Evolutionary conservation across 2,888 invertebrate genomes (phyloP).

Genomic region (Plusia festucae): DNA sequence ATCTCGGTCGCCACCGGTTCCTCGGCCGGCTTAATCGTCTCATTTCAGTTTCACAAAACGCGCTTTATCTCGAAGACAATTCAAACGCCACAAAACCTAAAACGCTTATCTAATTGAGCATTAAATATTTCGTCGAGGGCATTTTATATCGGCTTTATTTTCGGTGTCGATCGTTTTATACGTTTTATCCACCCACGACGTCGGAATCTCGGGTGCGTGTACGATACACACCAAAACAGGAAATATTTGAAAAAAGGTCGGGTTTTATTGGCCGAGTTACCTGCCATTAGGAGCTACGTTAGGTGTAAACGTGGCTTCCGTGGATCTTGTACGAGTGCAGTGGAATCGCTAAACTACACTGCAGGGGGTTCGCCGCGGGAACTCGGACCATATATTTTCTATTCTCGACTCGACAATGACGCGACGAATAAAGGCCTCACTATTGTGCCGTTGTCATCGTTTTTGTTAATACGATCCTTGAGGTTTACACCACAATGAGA

Average conservation of each 20-base stretch:
- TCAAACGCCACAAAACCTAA: slow-evolving; percentile 86
- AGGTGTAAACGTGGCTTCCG: slow-evolving; percentile 88
- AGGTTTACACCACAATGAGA: slow-evolving; percentile 87
- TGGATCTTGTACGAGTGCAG: slow-evolving; percentile 70
- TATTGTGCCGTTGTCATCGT: slow-evolving; percentile 87
- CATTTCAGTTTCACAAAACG: slow-evolving; percentile 80
- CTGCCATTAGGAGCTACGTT: slow-evolving; percentile 87
- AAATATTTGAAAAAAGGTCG: slow-evolving; percentile 86
- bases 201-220: slow-evolving; percentile 82
- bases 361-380: slow-evolving; percentile 82
- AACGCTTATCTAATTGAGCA: slow-evolving; percentile 89
- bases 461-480: slow-evolving; percentile 88
- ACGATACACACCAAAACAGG: slow-evolving; percentile 85
- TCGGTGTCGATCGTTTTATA: slow-evolving; percentile 84
- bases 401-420: slow-evolving; percentile 84
- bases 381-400: slow-evolving; percentile 84
- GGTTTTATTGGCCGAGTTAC: slow-evolving; percentile 87
- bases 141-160: slow-evolving; percentile 88
- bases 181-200: slow-evolving; percentile 88
- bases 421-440: slow-evolving; percentile 77
- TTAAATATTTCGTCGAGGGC: slow-evolving; percentile 88
- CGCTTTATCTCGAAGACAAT: slow-evolving; percentile 83
- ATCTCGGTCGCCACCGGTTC: slow-evolving; percentile 51
- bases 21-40: slow-evolving; percentile 67
- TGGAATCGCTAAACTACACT: slow-evolving; percentile 79